Evolutionary conservation across 2,113 vertebrate species (phyloP).

Genomic region (Emydocephalus ijimae): DNA sequence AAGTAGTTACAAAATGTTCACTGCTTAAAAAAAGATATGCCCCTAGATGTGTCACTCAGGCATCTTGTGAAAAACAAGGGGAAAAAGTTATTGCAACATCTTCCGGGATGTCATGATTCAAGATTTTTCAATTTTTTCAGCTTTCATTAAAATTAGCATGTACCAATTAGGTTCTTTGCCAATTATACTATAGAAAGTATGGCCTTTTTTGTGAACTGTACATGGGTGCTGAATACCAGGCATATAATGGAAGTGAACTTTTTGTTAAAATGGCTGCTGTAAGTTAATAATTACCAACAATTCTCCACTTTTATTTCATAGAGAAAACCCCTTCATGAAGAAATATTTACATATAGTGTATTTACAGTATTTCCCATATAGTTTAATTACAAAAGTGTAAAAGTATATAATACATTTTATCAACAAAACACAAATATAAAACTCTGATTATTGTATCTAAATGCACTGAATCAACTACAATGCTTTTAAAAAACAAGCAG

Average conservation of each 20-base stretch:
- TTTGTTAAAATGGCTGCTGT: neutral
- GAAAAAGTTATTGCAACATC: neutral
- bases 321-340: conserved; percentile 24
- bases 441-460: conserved; percentile 30
- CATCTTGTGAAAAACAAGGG: conserved; percentile 6
- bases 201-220: neutral
- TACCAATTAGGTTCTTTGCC: conserved; percentile 1
- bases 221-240: conserved; percentile 9
- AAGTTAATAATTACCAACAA: neutral
- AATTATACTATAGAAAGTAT: neutral
- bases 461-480: conserved; percentile 1
- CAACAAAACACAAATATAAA: conserved; percentile 17
- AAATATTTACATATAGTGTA: conserved; percentile 37
- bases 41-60: neutral
- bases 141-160: conserved; percentile 21
- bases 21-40: neutral
- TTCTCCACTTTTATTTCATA: conserved; percentile 45
- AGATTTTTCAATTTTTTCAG: conserved; percentile 14
- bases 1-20: neutral
- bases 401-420: conserved; percentile 41
- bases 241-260: neutral
- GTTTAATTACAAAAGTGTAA: conserved; percentile 18
- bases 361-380: conserved; percentile 21
- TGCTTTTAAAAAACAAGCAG: conserved; percentile 10
- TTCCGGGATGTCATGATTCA: neutral